Percentiles rank a stretch among this genome's conserved stretches.
Conservation (phyloP, 2,113 vertebrate genomes). For the Cyprinodon variegatus region DNA sequence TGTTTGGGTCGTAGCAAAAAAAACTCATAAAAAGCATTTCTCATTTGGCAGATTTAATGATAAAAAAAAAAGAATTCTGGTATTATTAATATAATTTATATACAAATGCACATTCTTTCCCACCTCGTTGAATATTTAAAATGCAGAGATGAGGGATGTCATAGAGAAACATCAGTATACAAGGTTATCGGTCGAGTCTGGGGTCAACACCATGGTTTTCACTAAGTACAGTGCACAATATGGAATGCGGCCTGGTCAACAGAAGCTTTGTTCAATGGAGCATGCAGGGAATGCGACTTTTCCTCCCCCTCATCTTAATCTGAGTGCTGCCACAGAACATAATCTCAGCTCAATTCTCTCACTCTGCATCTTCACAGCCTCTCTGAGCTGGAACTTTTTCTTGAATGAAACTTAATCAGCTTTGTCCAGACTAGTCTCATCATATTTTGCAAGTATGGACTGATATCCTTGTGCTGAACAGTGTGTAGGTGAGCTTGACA, state of each 20-base stretch:
- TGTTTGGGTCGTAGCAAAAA: too few species aligned
- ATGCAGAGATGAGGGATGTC: background rate
- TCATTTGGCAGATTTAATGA: too few species aligned
- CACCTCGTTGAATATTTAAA: background rate
- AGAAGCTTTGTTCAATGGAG: conserved; percentile 64
- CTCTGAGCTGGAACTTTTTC: conserved; percentile 1
- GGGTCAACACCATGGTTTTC: conserved; percentile 26
- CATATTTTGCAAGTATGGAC: background rate
- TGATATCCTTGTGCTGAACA: background rate
- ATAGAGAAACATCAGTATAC: background rate
- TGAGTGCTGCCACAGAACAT: conserved; percentile 28
- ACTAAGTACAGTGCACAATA: conserved; percentile 30
- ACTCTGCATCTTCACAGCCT: conserved; percentile 7
- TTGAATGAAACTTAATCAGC: background rate
- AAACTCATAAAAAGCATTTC: too few species aligned
- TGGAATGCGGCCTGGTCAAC: conserved; percentile 63
- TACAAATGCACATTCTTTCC: background rate
- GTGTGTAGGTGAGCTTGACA: background rate
- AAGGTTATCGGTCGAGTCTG: background rate
- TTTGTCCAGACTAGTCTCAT: background rate
- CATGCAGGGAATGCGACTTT: conserved; percentile 67
- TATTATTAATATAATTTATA: background rate
- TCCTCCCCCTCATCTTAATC: conserved; percentile 49
- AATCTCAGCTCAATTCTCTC: conserved; percentile 41
- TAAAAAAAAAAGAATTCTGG: too few species aligned